Percentiles rank a stretch among this genome's conserved stretches.
phyloP scores from a whole-genome alignment of 2,113 vertebrate species.

The Rhabdomys dilectus region DNA sequence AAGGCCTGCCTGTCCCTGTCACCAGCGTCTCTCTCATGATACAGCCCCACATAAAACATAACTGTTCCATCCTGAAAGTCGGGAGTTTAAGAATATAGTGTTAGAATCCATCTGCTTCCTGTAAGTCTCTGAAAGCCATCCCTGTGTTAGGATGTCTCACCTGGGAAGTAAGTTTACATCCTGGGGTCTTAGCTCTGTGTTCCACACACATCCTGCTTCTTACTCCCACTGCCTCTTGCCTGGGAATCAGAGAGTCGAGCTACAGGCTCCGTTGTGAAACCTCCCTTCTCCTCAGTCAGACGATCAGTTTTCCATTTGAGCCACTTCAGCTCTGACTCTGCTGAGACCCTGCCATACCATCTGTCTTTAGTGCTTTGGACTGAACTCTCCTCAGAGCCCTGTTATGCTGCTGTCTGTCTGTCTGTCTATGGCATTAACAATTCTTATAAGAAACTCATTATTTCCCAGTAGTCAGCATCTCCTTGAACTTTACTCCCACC shows the following conservation, averaged over 20 bases:
- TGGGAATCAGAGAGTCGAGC: not conserved
- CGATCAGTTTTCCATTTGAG: not conserved
- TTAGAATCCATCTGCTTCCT: not conserved
- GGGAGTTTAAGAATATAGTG: not conserved
- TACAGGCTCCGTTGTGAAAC: not conserved
- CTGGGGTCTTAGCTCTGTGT: not conserved
- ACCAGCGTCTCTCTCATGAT: not conserved
- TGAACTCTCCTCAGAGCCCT: not conserved
- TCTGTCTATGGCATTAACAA: not conserved
- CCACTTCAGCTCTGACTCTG: not conserved
- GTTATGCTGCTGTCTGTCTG: not conserved
- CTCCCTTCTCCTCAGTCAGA: not conserved
- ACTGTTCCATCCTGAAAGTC: not conserved
- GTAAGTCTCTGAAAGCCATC: not conserved
- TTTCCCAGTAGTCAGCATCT: not conserved
- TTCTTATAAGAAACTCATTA: not conserved
- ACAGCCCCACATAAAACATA: not conserved
- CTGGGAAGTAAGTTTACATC: not conserved
- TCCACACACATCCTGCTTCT: not conserved
- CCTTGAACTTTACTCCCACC: not conserved
- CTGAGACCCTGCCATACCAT: not conserved
- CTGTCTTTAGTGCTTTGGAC: not conserved
- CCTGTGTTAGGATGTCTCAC: not conserved
- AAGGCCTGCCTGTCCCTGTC: not conserved
- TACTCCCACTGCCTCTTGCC: not conserved